A percentile compares a stretch with the other conserved stretches of the same genome.
Conservation (phyloP, 2,113 vertebrate species). For the Chamaetylas fuelleborni region DNA sequence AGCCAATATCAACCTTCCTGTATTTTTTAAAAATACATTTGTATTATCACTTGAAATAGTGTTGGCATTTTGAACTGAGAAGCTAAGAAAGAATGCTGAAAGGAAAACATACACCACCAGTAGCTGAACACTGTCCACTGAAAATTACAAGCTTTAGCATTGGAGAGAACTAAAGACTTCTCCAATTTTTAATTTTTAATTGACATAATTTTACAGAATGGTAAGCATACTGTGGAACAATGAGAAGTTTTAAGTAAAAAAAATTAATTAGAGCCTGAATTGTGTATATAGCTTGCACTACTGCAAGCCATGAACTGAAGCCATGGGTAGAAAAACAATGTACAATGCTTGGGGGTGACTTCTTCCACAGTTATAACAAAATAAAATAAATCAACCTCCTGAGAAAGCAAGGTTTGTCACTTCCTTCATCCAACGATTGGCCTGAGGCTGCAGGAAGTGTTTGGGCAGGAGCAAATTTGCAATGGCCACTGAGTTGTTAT, state of each 20-base stretch:
- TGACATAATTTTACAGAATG: neutral
- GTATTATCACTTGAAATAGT: neutral
- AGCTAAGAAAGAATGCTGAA: neutral
- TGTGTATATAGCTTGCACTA: neutral
- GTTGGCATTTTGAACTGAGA: neutral
- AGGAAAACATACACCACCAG: neutral
- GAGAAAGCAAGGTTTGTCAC: neutral
- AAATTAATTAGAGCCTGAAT: neutral
- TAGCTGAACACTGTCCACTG: neutral
- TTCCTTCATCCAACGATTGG: neutral
- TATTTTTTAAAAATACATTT: neutral
- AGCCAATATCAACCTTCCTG: neutral
- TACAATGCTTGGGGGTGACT: neutral
- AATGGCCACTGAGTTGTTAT: neutral
- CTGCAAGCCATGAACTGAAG: neutral
- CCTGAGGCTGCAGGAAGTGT: neutral
- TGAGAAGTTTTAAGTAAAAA: neutral
- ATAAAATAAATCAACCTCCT: neutral
- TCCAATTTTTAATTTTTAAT: neutral
- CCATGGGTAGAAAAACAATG: neutral
- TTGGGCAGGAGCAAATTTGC: neutral
- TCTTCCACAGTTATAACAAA: neutral
- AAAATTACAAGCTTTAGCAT: neutral
- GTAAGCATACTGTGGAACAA: neutral
- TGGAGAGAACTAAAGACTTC: neutral